These are phyloP conservation scores for Andricus curvator DNA, from an alignment of 2,888 invertebrate genomes.

Conservation along the genomic window DNA sequence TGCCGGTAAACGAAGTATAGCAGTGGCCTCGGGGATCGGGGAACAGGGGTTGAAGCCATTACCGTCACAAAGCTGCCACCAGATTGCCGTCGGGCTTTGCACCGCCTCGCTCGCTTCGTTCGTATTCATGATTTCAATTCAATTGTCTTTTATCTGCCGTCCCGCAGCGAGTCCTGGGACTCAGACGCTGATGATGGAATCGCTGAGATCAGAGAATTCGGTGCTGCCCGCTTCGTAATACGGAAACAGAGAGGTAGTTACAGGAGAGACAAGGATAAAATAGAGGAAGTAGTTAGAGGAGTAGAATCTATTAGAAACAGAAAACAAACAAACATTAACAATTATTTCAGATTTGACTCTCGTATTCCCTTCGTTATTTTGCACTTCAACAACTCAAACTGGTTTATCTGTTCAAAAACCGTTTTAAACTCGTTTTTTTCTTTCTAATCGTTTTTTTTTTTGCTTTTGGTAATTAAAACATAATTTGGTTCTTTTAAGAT, in stretches of 20 bases:
- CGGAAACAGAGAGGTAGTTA: not conserved
- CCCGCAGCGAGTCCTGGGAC: conserved; percentile 63
- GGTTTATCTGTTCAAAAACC: not conserved
- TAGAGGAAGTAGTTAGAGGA: not conserved
- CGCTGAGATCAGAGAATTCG: conserved; percentile 68
- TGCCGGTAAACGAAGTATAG: conserved; percentile 61
- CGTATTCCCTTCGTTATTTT: not conserved
- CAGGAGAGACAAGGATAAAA: not conserved
- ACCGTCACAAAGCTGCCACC: conserved; percentile 78
- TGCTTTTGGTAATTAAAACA: not conserved
- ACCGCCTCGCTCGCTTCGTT: conserved; percentile 72
- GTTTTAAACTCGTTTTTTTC: too few relatives aligned
- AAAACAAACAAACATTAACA: not conserved
- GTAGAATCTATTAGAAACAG: not conserved
- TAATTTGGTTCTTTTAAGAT: not conserved
- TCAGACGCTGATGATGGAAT: conserved; percentile 71
- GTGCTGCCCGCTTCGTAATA: conserved; percentile 42
- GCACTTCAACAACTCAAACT: not conserved
- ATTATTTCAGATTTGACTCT: not conserved
- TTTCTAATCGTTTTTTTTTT: not conserved
- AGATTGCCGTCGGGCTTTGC: conserved; percentile 75
- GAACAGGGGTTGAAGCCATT: conserved; percentile 73
- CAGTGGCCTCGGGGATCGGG: conserved; percentile 60
- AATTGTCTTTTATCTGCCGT: conserved; percentile 77
- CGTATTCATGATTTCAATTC: conserved; percentile 78